A percentile compares a stretch with the other conserved stretches of the same genome.
Evolutionary conservation across 2,113 vertebrate genomes (phyloP).

Genomic region (Murina feae): DNA sequence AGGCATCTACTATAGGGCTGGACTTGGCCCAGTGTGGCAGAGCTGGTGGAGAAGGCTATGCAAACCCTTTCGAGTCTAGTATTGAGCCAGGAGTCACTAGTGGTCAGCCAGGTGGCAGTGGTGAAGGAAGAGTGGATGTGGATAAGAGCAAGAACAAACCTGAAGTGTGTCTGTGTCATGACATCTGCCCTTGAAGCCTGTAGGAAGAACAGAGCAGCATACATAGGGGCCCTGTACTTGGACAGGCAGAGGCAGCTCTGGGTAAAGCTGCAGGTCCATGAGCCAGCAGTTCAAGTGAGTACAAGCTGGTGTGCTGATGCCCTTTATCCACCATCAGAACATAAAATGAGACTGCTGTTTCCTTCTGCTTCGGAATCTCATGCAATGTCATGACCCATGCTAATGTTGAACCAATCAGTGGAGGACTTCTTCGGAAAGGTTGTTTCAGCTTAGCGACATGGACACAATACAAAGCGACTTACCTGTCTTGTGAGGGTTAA

Average conservation of each 20-base stretch:
- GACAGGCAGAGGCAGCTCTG: background rate
- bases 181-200: background rate
- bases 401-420: background rate
- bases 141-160: background rate
- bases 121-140: background rate
- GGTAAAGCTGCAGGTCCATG: background rate
- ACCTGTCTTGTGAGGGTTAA: background rate
- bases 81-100: background rate
- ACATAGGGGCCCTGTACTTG: fast-evolving
- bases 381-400: fast-evolving
- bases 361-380: background rate
- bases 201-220: background rate
- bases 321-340: background rate
- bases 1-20: background rate
- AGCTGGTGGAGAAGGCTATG: too few species aligned
- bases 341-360: background rate
- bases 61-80: background rate
- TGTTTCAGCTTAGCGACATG: background rate
- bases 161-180: background rate
- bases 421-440: background rate
- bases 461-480: background rate
- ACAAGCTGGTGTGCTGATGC: background rate
- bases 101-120: background rate
- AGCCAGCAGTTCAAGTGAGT: too few species aligned
- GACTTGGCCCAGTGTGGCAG: background rate